Conservation (phyloP, 2,888 invertebrate genomes). For the Vandiemenella viatica region DNA sequence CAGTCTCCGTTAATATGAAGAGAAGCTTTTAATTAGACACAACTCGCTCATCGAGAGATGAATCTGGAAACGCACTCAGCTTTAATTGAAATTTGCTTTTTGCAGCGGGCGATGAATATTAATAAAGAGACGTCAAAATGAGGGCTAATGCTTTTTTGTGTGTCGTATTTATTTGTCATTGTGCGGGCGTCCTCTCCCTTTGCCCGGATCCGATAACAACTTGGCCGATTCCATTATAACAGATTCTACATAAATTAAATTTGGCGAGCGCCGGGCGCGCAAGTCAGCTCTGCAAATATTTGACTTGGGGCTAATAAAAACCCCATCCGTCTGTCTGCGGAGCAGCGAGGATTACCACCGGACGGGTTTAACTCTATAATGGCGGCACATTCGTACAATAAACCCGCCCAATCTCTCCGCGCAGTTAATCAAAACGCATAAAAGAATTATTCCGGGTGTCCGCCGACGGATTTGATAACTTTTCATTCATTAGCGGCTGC, state of each 20-base stretch:
- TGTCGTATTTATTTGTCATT: neutral
- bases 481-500: too few species aligned
- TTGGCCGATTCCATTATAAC: conserved; percentile 1
- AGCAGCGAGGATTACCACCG: neutral
- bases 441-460: neutral
- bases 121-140: neutral
- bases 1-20: too few species aligned
- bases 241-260: conserved; percentile 5
- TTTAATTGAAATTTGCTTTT: conserved; percentile 35
- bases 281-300: neutral
- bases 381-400: neutral
- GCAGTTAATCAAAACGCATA: too few species aligned
- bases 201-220: conserved; percentile 1
- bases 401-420: neutral
- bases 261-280: neutral
- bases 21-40: neutral
- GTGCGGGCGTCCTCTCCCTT: too few species aligned
- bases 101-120: neutral
- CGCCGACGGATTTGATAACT: neutral
- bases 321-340: neutral
- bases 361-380: neutral
- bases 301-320: neutral
- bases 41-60: conserved; percentile 11
- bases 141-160: neutral
- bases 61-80: conserved; percentile 34